These are phyloP conservation scores for Rhinichthys osculus DNA, from an alignment of 2,797 vertebrate genomes.

Conservation along the genomic window DNA sequence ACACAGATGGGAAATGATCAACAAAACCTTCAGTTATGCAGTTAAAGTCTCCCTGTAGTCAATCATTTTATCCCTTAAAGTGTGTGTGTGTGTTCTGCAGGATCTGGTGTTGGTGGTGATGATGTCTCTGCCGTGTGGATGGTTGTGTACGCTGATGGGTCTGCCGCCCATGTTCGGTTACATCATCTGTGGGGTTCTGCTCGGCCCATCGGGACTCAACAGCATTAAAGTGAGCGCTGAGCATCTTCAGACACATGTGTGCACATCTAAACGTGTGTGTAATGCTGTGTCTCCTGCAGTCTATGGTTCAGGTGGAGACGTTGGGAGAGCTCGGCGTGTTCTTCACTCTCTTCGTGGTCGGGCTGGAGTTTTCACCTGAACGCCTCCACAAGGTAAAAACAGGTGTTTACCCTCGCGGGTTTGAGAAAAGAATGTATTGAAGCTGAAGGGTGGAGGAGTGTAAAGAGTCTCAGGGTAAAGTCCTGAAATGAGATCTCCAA, in stretches of 20 bases:
- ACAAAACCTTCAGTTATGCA: too few species aligned
- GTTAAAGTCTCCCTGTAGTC: too few species aligned
- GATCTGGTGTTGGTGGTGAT: slow-evolving; percentile 94
- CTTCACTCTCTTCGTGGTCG: slow-evolving; percentile 96
- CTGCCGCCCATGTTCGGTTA: slow-evolving; percentile 98
- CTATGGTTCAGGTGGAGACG: slow-evolving; percentile 97
- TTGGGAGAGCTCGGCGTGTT: slow-evolving; percentile 96
- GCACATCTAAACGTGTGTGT: background rate
- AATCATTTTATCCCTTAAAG: too few species aligned
- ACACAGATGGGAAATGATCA: background rate
- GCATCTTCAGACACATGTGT: background rate
- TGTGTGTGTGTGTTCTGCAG: slow-evolving; percentile 68
- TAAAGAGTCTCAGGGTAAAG: background rate
- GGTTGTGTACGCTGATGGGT: slow-evolving; percentile 89
- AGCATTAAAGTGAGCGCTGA: slow-evolving; percentile 87
- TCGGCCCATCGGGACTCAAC: slow-evolving; percentile 95
- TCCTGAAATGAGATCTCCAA: background rate
- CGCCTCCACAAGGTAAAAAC: slow-evolving; percentile 90
- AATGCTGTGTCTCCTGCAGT: slow-evolving; percentile 73
- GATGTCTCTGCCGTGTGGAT: slow-evolving; percentile 94
- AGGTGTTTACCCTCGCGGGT: accelerated
- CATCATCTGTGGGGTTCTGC: slow-evolving; percentile 93
- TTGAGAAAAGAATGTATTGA: background rate
- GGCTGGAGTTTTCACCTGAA: slow-evolving; percentile 97
- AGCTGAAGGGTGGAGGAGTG: background rate